phyloP scores from a whole-genome alignment of 2,797 vertebrate genomes.

The Danio tinwini region DNA sequence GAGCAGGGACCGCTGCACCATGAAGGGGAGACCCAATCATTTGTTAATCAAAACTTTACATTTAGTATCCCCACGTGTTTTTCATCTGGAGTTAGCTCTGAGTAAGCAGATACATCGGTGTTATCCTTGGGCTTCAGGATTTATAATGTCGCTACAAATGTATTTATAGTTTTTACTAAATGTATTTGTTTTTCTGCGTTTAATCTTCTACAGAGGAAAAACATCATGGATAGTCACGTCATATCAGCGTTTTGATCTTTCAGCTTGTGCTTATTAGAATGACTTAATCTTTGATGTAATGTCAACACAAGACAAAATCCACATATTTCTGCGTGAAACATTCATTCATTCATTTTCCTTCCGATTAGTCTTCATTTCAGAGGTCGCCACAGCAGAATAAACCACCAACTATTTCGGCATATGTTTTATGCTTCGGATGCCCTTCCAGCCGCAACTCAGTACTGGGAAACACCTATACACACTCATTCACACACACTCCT shows the following conservation, averaged over 20 bases:
- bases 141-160: background rate
- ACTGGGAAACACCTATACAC: too few relatives aligned
- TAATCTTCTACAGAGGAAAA: background rate
- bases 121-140: conserved; percentile 3
- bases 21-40: background rate
- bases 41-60: background rate
- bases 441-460: too few relatives aligned
- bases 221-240: background rate
- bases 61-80: background rate
- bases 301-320: background rate
- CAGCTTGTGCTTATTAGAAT: background rate
- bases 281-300: background rate
- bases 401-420: too few relatives aligned
- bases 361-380: too few relatives aligned
- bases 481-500: too few relatives aligned
- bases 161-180: background rate
- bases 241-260: background rate
- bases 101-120: background rate
- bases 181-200: background rate
- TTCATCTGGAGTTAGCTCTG: conserved; percentile 1
- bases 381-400: too few relatives aligned
- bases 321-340: background rate
- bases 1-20: background rate
- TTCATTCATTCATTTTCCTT: too few relatives aligned
- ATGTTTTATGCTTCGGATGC: too few relatives aligned